phyloP scores from a whole-genome alignment of 2,113 vertebrate species.

The Rhagologus leucostigma region DNA sequence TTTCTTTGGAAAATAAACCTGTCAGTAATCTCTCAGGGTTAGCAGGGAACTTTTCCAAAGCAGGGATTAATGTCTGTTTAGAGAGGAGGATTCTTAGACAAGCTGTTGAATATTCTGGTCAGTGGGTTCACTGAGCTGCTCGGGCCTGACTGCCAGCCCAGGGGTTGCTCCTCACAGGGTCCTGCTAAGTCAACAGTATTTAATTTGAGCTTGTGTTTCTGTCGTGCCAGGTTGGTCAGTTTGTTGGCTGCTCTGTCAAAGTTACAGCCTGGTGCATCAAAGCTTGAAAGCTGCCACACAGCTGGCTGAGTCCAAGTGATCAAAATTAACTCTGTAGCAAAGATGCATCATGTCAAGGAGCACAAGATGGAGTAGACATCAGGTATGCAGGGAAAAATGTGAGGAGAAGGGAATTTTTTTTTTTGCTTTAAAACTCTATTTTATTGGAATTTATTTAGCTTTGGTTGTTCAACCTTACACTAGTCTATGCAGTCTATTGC shows the following conservation, averaged over 20 bases:
- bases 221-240: background rate
- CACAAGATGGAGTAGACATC: background rate
- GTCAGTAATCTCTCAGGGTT: background rate
- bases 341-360: background rate
- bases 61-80: background rate
- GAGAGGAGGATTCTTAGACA: background rate
- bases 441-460: background rate
- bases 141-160: background rate
- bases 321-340: background rate
- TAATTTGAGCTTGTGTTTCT: background rate
- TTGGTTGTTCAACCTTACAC: background rate
- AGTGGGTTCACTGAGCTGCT: background rate
- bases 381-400: background rate
- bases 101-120: background rate
- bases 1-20: background rate
- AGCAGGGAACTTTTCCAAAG: background rate
- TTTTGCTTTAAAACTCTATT: background rate
- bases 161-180: background rate
- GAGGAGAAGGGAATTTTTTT: background rate
- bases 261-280: background rate
- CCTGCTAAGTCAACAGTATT: background rate
- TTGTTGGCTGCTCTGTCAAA: background rate
- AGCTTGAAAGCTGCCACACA: background rate
- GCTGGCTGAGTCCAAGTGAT: background rate
- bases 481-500: background rate